Percentiles rank a stretch among this genome's conserved stretches.
Conservation (phyloP, 2,888 invertebrate genomes). For the Polydrusus pterygomalis region DNA sequence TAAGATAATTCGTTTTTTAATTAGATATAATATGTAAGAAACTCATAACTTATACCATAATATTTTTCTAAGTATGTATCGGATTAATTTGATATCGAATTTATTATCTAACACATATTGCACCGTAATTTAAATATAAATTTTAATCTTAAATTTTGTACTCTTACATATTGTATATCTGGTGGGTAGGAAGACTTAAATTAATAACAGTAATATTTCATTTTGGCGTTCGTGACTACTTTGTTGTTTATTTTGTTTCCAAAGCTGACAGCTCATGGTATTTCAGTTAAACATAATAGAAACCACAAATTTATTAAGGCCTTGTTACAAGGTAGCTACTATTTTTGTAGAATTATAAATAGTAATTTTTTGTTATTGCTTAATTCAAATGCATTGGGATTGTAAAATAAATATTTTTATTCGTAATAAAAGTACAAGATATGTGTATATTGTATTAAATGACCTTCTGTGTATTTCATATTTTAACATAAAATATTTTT, state of each 20-base stretch:
- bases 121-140: slow-evolving; percentile 7
- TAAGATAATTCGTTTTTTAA: no score
- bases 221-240: slow-evolving; percentile 40
- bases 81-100: neutral
- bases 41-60: no score
- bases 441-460: no score
- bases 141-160: neutral
- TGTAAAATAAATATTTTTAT: no score
- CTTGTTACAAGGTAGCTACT: neutral
- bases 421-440: no score
- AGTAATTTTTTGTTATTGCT: no score
- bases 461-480: no score
- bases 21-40: no score
- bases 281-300: slow-evolving; percentile 12
- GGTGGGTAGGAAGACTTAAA: slow-evolving; percentile 30
- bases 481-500: no score
- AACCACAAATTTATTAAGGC: slow-evolving; percentile 7
- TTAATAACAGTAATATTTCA: slow-evolving; percentile 43
- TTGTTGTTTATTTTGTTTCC: slow-evolving; percentile 30
- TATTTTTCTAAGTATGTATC: no score
- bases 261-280: slow-evolving; percentile 35
- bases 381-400: no score
- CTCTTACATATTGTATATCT: neutral
- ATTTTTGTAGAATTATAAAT: no score
- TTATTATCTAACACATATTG: neutral